Conservation (phyloP, 1,140 invertebrate genomes). For the Melanaphis sacchari region DNA sequence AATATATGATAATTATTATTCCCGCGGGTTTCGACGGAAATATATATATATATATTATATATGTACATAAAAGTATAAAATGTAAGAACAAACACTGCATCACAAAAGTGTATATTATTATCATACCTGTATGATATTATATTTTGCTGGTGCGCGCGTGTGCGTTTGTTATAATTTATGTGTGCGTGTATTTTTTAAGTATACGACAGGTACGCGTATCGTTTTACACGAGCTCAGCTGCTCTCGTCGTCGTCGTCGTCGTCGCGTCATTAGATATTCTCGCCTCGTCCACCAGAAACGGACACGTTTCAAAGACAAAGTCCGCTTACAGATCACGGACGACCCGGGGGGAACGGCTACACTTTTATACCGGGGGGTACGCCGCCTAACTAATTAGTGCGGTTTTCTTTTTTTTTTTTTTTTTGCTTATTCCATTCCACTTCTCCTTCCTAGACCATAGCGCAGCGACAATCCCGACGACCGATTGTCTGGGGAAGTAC, state of each 20-base stretch:
- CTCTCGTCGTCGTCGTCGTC: not conserved
- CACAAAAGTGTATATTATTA: not conserved
- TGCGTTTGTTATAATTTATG: not conserved
- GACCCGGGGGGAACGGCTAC: not conserved
- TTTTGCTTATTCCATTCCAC: not conserved
- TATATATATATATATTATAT: not conserved
- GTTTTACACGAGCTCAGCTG: not conserved
- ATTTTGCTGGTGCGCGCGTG: not conserved
- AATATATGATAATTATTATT: not conserved
- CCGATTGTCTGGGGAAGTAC: not conserved
- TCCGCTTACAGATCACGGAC: not conserved
- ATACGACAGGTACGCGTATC: not conserved
- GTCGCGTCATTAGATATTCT: not conserved
- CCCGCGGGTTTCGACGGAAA: not conserved
- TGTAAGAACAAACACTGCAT: not conserved
- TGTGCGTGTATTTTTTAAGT: not conserved
- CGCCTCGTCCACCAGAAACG: not conserved
- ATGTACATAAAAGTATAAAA: too few species aligned
- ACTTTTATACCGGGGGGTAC: not conserved
- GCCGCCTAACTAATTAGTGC: not conserved
- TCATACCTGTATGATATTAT: not conserved
- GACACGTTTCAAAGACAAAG: not conserved
- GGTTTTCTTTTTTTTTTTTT: not conserved
- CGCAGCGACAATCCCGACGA: not conserved
- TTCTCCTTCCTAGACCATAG: not conserved